A percentile compares a stretch with the other conserved stretches of the same genome.
Evolutionary conservation across 2,797 vertebrate species (phyloP).

Genomic region (Buceros bicornis): DNA sequence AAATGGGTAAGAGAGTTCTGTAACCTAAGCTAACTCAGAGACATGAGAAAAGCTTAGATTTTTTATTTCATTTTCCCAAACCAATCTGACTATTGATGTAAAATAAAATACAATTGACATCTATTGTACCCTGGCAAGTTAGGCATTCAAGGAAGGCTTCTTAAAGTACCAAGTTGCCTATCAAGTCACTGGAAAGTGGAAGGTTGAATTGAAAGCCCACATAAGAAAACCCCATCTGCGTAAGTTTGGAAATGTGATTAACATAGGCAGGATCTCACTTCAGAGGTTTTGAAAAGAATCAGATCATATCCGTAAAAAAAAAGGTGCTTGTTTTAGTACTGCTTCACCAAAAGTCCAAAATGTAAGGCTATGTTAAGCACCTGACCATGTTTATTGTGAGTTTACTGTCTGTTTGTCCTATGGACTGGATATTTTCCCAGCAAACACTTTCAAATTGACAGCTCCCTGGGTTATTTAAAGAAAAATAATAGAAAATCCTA

Average conservation of each 20-base stretch:
- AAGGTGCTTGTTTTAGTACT: neutral
- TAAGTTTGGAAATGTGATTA: neutral
- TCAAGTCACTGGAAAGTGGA: neutral
- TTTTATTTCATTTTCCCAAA: neutral
- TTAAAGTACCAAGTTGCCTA: neutral
- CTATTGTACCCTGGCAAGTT: neutral
- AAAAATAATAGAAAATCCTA: neutral
- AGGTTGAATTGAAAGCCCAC: neutral
- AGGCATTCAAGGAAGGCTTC: neutral
- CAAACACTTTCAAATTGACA: neutral
- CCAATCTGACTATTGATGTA: neutral
- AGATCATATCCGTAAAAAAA: neutral
- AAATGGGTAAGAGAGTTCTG: neutral
- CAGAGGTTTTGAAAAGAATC: neutral
- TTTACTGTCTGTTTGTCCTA: neutral
- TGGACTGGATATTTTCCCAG: neutral
- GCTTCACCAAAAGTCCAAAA: neutral
- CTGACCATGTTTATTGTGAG: neutral
- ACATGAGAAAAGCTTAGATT: neutral
- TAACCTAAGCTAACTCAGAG: neutral
- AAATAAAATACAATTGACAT: neutral
- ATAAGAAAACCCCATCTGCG: neutral
- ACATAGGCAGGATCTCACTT: neutral
- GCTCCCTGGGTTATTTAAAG: neutral
- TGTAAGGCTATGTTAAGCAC: neutral